These are phyloP conservation scores for Alitta virens DNA, from an alignment of 2,888 invertebrate genomes.

Conservation along the genomic window DNA sequence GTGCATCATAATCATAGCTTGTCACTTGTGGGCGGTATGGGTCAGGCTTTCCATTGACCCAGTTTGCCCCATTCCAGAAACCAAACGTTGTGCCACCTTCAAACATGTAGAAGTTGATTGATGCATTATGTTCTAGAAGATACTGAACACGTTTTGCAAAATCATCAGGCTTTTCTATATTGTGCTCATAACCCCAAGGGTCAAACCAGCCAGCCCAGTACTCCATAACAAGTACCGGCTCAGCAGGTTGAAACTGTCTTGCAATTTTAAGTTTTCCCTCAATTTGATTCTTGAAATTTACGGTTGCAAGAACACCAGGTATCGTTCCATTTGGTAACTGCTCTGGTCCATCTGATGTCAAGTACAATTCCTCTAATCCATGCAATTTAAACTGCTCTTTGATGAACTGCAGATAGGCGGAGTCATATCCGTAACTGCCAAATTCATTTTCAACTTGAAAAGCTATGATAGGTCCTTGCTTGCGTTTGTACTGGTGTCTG, in stretches of 20 bases:
- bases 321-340: conserved; percentile 16
- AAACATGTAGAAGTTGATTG: conserved; percentile 33
- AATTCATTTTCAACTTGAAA: conserved; percentile 32
- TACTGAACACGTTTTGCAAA: conserved; percentile 14
- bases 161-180: conserved; percentile 1
- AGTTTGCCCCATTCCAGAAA: conserved; percentile 29
- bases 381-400: conserved; percentile 7
- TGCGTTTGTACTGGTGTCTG: conserved; percentile 30
- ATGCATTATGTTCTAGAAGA: conserved; percentile 19
- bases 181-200: conserved; percentile 30
- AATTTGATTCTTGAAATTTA: conserved; percentile 22
- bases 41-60: neutral
- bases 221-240: conserved; percentile 29
- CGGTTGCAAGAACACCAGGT: conserved; percentile 22
- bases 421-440: conserved; percentile 26
- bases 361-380: conserved; percentile 24
- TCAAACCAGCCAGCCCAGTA: conserved; percentile 33
- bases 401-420: conserved; percentile 17
- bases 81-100: conserved; percentile 31
- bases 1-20: conserved; percentile 29
- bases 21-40: conserved; percentile 21
- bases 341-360: conserved; percentile 27
- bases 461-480: conserved; percentile 29
- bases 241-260: conserved; percentile 20
- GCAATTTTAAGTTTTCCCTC: conserved; percentile 9